These are phyloP conservation scores for Australoheros facetus DNA, from an alignment of 2,797 vertebrate genomes.

Conservation along the genomic window DNA sequence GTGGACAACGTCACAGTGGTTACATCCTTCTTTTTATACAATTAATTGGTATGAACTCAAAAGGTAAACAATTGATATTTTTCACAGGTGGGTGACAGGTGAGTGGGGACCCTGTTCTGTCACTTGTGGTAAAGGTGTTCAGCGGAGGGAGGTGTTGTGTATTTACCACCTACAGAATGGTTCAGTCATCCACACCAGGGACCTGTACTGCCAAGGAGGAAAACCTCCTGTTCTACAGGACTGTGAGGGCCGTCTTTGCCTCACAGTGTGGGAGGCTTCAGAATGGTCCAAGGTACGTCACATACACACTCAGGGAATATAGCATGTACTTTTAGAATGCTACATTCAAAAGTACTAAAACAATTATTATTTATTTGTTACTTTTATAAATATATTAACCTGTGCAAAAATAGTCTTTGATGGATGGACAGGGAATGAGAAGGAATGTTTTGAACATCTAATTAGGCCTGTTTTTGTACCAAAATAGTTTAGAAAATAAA, in stretches of 20 bases:
- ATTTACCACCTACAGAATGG: constrained; percentile 92
- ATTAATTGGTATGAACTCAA: background rate
- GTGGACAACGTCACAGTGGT: background rate
- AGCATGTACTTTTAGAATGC: background rate
- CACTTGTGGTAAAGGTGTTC: constrained; percentile 89
- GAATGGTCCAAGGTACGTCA: constrained; percentile 91
- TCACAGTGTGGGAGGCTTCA: constrained; percentile 92
- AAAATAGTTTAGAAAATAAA: no score
- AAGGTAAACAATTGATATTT: background rate
- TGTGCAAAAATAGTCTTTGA: background rate
- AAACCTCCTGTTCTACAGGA: constrained; percentile 85
- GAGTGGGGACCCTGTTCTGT: constrained; percentile 91
- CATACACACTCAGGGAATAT: background rate
- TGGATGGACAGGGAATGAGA: no score
- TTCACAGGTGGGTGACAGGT: constrained; percentile 90
- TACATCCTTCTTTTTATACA: background rate
- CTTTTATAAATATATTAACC: no score
- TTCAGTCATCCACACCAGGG: constrained; percentile 86
- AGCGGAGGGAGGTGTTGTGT: constrained; percentile 89
- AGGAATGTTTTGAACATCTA: no score
- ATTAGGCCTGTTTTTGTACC: no score
- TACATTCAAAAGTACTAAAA: background rate
- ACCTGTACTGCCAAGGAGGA: constrained; percentile 86
- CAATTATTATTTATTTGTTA: background rate
- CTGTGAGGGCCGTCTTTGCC: constrained; percentile 91